A percentile compares a stretch with the other conserved stretches of the same genome.
These are phyloP conservation scores for Hirtodrosophila histrioides DNA, from an alignment of 2,888 invertebrate genomes.

Conservation along the genomic window DNA sequence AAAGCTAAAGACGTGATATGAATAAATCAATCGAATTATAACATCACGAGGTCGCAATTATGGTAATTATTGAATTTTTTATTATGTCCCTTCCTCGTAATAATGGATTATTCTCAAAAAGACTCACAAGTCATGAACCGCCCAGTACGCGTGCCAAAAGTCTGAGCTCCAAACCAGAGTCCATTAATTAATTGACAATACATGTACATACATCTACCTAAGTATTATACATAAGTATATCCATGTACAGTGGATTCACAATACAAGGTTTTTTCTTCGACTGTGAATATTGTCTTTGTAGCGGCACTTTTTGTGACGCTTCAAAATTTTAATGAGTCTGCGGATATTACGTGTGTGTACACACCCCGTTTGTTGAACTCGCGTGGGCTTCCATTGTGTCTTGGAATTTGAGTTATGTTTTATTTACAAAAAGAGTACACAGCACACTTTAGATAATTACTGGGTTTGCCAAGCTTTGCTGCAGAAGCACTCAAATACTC, in stretches of 20 bases:
- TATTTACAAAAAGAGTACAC: constrained; percentile 5
- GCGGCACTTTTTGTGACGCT: constrained; percentile 15
- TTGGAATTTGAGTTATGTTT: constrained; percentile 34
- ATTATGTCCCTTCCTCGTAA: too few species aligned
- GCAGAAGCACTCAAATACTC: neutral
- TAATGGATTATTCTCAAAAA: too few species aligned
- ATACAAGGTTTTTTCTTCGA: neutral
- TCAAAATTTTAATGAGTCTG: constrained; percentile 36
- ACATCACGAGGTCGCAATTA: too few species aligned
- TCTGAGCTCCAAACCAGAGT: neutral
- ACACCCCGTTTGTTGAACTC: constrained; percentile 60
- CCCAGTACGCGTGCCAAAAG: constrained; percentile 7
- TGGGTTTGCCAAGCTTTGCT: neutral
- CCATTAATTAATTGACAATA: constrained; percentile 20
- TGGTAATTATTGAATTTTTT: too few species aligned
- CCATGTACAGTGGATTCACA: neutral
- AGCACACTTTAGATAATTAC: constrained; percentile 2
- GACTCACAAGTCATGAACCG: neutral
- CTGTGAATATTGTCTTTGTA: constrained; percentile 1
- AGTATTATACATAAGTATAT: neutral
- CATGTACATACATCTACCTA: neutral
- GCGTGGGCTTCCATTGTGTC: constrained; percentile 8
- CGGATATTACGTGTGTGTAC: constrained; percentile 31
- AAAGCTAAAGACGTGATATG: too few species aligned
- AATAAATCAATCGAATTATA: too few species aligned